A percentile compares a stretch with the other conserved stretches of the same genome.
These are phyloP conservation scores for Rhynchophorus ferrugineus DNA, from an alignment of 1,140 invertebrate genomes.

Conservation along the genomic window DNA sequence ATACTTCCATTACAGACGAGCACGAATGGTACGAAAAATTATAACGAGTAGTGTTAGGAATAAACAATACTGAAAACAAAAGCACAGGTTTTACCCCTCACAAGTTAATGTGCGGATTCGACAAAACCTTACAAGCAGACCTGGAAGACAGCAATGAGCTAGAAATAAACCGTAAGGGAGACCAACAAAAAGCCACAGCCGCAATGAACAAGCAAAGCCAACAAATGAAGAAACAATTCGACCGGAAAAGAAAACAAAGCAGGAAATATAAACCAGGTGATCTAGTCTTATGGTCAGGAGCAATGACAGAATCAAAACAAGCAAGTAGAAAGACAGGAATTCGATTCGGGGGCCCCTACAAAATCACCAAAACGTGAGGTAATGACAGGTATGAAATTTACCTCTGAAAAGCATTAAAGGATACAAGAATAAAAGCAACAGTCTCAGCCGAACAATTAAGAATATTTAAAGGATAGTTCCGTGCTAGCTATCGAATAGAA, in stretches of 20 bases:
- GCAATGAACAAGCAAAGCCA: not conserved
- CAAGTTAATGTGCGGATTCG: slow-evolving; percentile 8
- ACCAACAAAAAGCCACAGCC: slow-evolving; percentile 3
- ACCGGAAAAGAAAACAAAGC: slow-evolving; percentile 14
- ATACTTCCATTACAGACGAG: slow-evolving; percentile 1
- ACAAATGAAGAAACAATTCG: slow-evolving; percentile 10
- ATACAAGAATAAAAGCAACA: slow-evolving; percentile 12
- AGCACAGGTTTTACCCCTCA: slow-evolving; percentile 5
- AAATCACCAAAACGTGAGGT: slow-evolving; percentile 29
- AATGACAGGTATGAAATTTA: slow-evolving; percentile 34
- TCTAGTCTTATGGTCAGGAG: slow-evolving; percentile 15
- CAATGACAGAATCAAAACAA: slow-evolving; percentile 2
- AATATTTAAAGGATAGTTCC: slow-evolving; percentile 7
- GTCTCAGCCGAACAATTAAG: slow-evolving; percentile 11
- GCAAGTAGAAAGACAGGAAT: slow-evolving; percentile 11
- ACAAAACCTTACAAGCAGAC: not conserved
- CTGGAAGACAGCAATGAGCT: not conserved
- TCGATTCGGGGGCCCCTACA: slow-evolving; percentile 26
- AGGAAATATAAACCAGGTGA: slow-evolving; percentile 17
- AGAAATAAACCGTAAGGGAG: not conserved
- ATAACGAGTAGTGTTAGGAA: slow-evolving; percentile 11
- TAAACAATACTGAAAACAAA: slow-evolving; percentile 7
- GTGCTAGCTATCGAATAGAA: too few relatives aligned
- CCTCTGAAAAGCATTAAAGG: slow-evolving; percentile 11
- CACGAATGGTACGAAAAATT: slow-evolving; percentile 9